These are phyloP conservation scores for Sinodicranocentrus sp. DNA, from an alignment of 2,888 invertebrate species.

Conservation along the genomic window DNA sequence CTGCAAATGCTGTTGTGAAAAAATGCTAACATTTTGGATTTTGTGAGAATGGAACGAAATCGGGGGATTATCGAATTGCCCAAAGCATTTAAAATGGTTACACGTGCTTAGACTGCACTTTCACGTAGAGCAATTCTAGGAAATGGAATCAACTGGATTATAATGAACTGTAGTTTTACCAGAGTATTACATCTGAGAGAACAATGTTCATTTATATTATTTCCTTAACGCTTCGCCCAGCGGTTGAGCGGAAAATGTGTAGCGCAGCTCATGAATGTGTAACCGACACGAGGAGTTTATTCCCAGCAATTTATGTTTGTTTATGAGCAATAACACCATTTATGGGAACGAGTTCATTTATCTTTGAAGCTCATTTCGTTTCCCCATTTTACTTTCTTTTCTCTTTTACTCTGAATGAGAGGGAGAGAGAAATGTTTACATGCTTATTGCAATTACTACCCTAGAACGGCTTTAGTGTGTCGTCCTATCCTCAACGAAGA, in stretches of 20 bases:
- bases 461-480: neutral
- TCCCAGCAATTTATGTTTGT: slow-evolving; percentile 60
- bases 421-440: neutral
- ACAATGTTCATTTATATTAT: slow-evolving; percentile 17
- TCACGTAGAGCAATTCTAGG: no score
- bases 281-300: slow-evolving; percentile 47
- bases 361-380: slow-evolving; percentile 56
- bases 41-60: no score
- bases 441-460: slow-evolving; percentile 10
- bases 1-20: no score
- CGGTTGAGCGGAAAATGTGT: neutral
- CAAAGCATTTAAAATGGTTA: no score
- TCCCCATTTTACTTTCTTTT: slow-evolving; percentile 22
- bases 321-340: slow-evolving; percentile 66
- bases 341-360: slow-evolving; percentile 64
- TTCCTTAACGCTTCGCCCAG: slow-evolving; percentile 1
- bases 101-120: no score
- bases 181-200: no score
- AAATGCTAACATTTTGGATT: no score
- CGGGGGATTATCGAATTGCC: no score
- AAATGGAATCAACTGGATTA: no score
- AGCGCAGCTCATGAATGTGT: slow-evolving; percentile 30
- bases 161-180: no score
- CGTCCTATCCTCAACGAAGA: neutral
- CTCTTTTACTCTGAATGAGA: neutral